These are phyloP conservation scores for Ceratosolen fusciceps DNA, from an alignment of 1,140 invertebrate species.

Conservation along the genomic window DNA sequence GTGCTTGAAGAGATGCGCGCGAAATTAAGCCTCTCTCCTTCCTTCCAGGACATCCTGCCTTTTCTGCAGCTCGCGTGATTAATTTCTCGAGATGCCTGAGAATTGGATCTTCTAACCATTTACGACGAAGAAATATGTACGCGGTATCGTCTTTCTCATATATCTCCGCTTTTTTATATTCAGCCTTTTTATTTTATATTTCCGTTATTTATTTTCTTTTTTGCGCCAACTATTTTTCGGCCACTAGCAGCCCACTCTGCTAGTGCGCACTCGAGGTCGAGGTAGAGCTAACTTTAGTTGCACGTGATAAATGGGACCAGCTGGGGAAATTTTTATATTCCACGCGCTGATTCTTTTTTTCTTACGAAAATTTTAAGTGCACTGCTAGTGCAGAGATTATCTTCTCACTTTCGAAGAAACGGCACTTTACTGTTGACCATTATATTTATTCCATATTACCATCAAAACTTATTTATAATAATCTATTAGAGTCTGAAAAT, in stretches of 20 bases:
- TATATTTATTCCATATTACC: too few relatives aligned
- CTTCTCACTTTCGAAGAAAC: background rate
- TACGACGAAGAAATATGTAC: conserved; percentile 15
- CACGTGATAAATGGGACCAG: background rate
- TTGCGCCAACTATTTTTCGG: background rate
- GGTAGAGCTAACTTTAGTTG: background rate
- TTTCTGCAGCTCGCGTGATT: conserved; percentile 49
- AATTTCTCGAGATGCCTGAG: conserved; percentile 25
- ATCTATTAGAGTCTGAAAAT: too few relatives aligned
- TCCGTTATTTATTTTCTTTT: too few relatives aligned
- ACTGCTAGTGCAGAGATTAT: background rate
- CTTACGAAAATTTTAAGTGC: background rate
- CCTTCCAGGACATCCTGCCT: conserved; percentile 38
- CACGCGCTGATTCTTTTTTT: conserved; percentile 3
- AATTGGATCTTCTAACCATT: conserved; percentile 24
- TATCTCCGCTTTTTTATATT: background rate
- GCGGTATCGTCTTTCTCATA: background rate
- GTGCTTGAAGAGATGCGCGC: conserved; percentile 49
- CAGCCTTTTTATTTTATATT: background rate
- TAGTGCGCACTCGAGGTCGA: background rate
- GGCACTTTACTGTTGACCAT: background rate
- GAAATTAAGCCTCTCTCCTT: conserved; percentile 54
- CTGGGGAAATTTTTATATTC: background rate
- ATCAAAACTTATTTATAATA: too few relatives aligned
- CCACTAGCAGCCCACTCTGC: background rate